Base-by-base conservation (phyloP, 2,113 vertebrate genomes). In the Azemiops feae region DNA sequence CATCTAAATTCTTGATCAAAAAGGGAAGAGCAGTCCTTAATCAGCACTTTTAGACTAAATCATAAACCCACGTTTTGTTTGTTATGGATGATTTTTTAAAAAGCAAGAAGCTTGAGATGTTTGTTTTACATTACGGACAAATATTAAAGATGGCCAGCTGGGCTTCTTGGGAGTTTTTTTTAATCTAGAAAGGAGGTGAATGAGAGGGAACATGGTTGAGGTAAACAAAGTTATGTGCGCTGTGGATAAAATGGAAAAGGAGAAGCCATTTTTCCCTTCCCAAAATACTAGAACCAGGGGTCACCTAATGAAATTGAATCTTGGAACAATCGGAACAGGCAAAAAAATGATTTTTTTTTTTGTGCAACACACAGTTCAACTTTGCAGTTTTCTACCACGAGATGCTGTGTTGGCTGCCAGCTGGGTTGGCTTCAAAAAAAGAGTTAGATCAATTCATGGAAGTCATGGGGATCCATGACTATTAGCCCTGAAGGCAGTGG, bases 1-100 rank as follows among this genome's bases (percentile, higher is more conserved):
- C 95, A 91, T 94, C 93, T 43, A 87, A 90, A 91, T 93, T 96
- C 93, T 23, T 92, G 96, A 86, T 53, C 87, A 91, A 91, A 53
- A 81, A 10, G 96, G 88, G 93, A 55, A 91, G 92, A 74, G 90
- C 4, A 14, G 11, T 2, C 93, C 96, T 91, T 93, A 96, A 95
- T 97, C 92, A 96, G 94, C 93, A 95, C 93, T 91, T 91, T 94
- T 87, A 92, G 88, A 91, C 94, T 93, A 69, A 95, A 95, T 39
- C 95, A 90, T 2, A 43, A 93, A 91, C 91, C 74, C 60, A 64
- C 0, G 45, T 94, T 95, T 94, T 93, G 91, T 94, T 93, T 3
- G 0, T 93, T 60, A 92, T 88, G 74, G 93, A 96, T 89, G 39
- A 5, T 91, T 94, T 93, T 23, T 60, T 91, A 20, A 57, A 9